Evolutionary conservation across 2,113 vertebrate species (phyloP).

Genomic region (Pelobates fuscus): DNA sequence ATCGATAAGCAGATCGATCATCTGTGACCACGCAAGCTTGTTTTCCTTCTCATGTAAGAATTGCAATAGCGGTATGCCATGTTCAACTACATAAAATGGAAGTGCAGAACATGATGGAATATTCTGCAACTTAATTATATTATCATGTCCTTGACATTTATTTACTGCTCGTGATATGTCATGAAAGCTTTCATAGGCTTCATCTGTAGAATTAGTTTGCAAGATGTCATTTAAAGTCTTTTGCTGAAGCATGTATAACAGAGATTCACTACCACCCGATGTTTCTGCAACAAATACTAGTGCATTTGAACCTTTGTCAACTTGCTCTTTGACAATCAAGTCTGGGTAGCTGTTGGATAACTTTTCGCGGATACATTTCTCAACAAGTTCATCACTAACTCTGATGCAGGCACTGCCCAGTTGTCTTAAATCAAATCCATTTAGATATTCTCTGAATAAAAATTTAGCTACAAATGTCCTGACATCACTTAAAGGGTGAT

Average conservation of each 20-base stretch:
- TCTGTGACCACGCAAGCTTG: constrained; percentile 12
- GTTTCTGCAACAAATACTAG: constrained; percentile 16
- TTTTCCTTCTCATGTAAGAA: constrained; percentile 51
- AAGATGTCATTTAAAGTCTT: constrained; percentile 40
- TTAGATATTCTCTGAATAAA: constrained; percentile 15
- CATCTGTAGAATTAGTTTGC: constrained; percentile 36
- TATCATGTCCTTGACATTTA: constrained; percentile 39
- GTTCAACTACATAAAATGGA: constrained; percentile 25
- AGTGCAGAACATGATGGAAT: constrained; percentile 5
- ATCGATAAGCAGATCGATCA: constrained; percentile 38
- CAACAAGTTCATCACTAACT: constrained; percentile 12
- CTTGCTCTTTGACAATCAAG: constrained; percentile 14
- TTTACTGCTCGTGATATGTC: constrained; percentile 27
- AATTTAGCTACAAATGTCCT: constrained; percentile 11
- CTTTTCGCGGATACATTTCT: constrained; percentile 23
- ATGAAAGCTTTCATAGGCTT: constrained; percentile 36
- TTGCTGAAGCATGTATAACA: constrained; percentile 39
- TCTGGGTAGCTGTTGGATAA: constrained; percentile 23
- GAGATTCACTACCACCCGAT: neutral
- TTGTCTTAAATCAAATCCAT: neutral
- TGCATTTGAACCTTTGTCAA: neutral
- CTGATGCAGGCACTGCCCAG: constrained; percentile 28
- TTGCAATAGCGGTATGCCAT: constrained; percentile 10
- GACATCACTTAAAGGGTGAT: constrained; percentile 7
- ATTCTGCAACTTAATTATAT: constrained; percentile 32